phyloP scores from a whole-genome alignment of 1,140 invertebrate genomes.

The Gerris buenoi region DNA sequence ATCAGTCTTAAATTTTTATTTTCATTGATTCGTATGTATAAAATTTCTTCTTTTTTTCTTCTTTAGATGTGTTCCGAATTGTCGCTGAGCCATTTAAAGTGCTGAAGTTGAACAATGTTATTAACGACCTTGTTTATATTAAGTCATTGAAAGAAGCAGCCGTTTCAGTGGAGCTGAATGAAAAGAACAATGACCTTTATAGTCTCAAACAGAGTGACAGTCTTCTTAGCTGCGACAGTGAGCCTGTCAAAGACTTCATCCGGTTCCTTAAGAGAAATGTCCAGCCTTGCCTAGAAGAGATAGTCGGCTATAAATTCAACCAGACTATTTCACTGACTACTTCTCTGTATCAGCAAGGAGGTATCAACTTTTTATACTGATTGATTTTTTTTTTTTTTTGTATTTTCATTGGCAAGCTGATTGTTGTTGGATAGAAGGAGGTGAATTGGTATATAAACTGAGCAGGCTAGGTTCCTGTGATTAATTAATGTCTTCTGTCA shows the following conservation, averaged over 20 bases:
- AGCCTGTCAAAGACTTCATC: constrained; percentile 6
- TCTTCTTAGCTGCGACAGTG: not conserved
- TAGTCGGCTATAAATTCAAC: constrained; percentile 9
- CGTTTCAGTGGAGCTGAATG: not conserved
- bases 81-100: constrained; percentile 12
- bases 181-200: constrained; percentile 15
- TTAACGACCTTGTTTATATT: not conserved
- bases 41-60: no score
- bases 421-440: no score
- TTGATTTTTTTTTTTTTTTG: no score
- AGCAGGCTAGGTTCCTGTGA: no score
- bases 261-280: constrained; percentile 4
- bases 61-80: not conserved
- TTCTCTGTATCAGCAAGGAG: constrained; percentile 12
- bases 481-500: no score
- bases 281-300: constrained; percentile 1
- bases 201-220: constrained; percentile 9
- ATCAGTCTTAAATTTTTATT: no score
- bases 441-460: no score
- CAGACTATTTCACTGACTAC: constrained; percentile 8
- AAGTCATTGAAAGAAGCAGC: not conserved
- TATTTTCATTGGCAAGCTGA: no score
- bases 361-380: constrained; percentile 6
- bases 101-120: constrained; percentile 10
- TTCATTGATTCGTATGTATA: no score